These are phyloP conservation scores for Drosophila paracracens DNA, from an alignment of 2,888 invertebrate species.

Conservation along the genomic window DNA sequence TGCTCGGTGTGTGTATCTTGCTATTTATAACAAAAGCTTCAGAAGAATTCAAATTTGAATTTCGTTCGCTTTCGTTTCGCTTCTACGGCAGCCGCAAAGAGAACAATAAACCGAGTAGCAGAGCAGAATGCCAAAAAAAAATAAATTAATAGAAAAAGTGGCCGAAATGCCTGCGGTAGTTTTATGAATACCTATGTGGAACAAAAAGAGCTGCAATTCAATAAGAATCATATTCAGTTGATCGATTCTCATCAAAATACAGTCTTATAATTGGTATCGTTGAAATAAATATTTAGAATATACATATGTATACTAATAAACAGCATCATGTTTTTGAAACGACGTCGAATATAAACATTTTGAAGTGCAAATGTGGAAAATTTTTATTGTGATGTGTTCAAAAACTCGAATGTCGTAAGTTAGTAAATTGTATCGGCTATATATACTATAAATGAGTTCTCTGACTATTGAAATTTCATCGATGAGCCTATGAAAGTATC, in stretches of 20 bases:
- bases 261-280: not conserved
- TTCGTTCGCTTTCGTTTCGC: constrained; percentile 48
- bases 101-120: constrained; percentile 64
- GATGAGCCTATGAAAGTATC: not conserved
- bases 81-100: constrained; percentile 66
- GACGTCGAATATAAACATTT: not conserved
- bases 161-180: constrained; percentile 60
- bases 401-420: not conserved
- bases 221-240: constrained; percentile 11
- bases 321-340: not conserved
- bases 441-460: not conserved
- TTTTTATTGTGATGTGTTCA: not conserved
- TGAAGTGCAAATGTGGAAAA: not conserved
- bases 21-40: constrained; percentile 83
- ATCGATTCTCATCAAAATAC: constrained; percentile 17
- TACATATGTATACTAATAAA: not conserved
- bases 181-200: constrained; percentile 36
- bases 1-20: constrained; percentile 74
- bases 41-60: constrained; percentile 69
- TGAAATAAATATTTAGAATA: constrained; percentile 11
- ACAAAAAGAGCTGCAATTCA: constrained; percentile 33
- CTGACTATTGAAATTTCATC: not conserved
- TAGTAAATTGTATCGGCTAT: not conserved
- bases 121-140: constrained; percentile 39
- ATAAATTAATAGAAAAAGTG: constrained; percentile 27